Base-by-base conservation (phyloP, 2,888 invertebrate genomes). In the Cynaeus angustus region DNA sequence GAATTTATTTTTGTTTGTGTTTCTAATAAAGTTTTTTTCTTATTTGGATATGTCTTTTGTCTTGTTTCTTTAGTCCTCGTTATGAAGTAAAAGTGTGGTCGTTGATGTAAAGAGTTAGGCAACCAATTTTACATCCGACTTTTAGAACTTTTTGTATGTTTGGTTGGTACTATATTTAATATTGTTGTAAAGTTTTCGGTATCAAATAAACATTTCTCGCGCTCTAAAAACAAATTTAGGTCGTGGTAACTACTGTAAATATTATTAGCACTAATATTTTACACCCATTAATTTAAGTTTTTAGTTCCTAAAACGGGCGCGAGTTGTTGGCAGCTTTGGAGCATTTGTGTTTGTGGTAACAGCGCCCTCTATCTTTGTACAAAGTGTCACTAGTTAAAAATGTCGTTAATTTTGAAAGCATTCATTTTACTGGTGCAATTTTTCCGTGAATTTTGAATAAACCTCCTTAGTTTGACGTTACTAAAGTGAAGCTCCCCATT, bases 361-460 rank as follows among this genome's bases (percentile, higher is more conserved):
- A 12, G 56, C 66, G 66, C 66, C 66, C 46, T 16, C 66, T 55
- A 43, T 7, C 16, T 13, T 12, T 30, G 12, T 14, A 30, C 38
- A 38, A 26, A 14, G 66, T 66, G 66, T 55, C 66, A 66, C 10
- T 9, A 12, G 48, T 66, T 14, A 10, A 46, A 67, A 67, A 67
- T 67, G 66, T 67, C 66, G 66, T 67, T 67, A 67, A 59, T 59
- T 67, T 67, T 67, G 41, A 58, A 67, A 58, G 16, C 13, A 56
- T 30, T 30, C 38, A n/a, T 12, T 21, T 13, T 8, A 6, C 5
- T 6, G 14, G 13, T 53, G 9, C 7, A 46, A 56, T 37, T 66
- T 48, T 37, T 13, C 4, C 9, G 55, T 55, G 43, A 13, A 55
- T 55, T 30, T 55, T 65, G 65, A 64, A 38, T 64, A 52, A 64